Conservation (phyloP, 2,888 invertebrate genomes). For the Tinea trinotella region DNA sequence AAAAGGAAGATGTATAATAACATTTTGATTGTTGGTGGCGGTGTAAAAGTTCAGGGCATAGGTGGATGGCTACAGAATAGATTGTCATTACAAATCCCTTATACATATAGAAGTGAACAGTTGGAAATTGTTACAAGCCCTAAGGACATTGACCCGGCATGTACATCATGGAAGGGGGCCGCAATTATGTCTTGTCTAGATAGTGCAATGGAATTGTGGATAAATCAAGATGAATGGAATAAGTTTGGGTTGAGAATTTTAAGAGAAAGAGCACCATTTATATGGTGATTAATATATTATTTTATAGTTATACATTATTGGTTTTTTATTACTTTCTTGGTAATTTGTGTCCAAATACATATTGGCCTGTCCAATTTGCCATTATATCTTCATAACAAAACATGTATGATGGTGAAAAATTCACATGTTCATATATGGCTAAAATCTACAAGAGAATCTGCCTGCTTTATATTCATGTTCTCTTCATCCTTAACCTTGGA, state of each 20-base stretch:
- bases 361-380: no score
- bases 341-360: no score
- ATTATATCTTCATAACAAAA: no score
- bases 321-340: background rate
- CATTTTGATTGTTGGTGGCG: conserved; percentile 92
- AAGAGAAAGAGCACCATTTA: conserved; percentile 93
- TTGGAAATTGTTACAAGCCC: conserved; percentile 91
- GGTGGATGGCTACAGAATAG: conserved; percentile 91
- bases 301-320: background rate
- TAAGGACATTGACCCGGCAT: conserved; percentile 92
- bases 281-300: conserved; percentile 82
- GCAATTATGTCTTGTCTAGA: conserved; percentile 94
- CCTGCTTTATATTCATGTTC: no score
- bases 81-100: conserved; percentile 86
- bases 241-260: conserved; percentile 87
- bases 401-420: no score
- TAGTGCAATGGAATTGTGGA: conserved; percentile 94
- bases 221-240: conserved; percentile 87
- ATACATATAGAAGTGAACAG: conserved; percentile 84
- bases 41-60: conserved; percentile 87
- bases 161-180: conserved; percentile 95
- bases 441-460: no score
- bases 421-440: no score
- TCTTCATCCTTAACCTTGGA: no score
- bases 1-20: conserved; percentile 96